phyloP scores from a whole-genome alignment of 1,140 invertebrate species.

The Asobara japonica region DNA sequence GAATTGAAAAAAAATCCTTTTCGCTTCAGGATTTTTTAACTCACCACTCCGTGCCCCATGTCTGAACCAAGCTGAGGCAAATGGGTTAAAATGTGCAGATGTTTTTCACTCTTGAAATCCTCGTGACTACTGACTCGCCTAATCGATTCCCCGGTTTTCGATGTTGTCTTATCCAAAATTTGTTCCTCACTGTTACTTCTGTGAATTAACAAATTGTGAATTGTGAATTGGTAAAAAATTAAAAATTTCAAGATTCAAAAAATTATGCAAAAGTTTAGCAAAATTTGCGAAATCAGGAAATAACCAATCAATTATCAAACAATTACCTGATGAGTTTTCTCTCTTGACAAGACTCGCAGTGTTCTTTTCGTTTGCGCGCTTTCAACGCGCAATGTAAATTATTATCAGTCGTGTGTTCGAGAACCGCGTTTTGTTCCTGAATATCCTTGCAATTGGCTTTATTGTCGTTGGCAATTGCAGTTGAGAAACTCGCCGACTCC shows the following conservation, averaged over 20 bases:
- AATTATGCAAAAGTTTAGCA: not conserved
- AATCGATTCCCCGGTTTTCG: constrained; percentile 64
- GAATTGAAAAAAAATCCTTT: not conserved
- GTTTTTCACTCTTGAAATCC: constrained; percentile 70
- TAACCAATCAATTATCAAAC: not conserved
- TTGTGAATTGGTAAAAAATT: no score
- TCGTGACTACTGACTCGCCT: constrained; percentile 74
- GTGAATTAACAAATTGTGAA: constrained; percentile 22
- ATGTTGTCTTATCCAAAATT: constrained; percentile 58
- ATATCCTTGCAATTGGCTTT: constrained; percentile 53
- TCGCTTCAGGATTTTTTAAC: constrained; percentile 17
- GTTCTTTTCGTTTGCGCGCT: constrained; percentile 80
- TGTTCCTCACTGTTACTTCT: constrained; percentile 75
- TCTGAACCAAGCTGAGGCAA: constrained; percentile 50
- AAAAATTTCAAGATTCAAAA: no score
- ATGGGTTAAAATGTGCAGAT: constrained; percentile 60
- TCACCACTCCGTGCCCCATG: constrained; percentile 62
- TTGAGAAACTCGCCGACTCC: constrained; percentile 53
- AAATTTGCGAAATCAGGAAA: not conserved
- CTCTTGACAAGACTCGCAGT: constrained; percentile 77
- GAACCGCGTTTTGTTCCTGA: constrained; percentile 45
- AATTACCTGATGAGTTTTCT: constrained; percentile 78
- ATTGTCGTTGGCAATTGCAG: constrained; percentile 52
- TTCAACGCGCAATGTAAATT: constrained; percentile 56
- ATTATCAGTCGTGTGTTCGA: constrained; percentile 40